Evolutionary conservation across 1,140 invertebrate genomes (phyloP).

Genomic region (Bombus pyrosoma): DNA sequence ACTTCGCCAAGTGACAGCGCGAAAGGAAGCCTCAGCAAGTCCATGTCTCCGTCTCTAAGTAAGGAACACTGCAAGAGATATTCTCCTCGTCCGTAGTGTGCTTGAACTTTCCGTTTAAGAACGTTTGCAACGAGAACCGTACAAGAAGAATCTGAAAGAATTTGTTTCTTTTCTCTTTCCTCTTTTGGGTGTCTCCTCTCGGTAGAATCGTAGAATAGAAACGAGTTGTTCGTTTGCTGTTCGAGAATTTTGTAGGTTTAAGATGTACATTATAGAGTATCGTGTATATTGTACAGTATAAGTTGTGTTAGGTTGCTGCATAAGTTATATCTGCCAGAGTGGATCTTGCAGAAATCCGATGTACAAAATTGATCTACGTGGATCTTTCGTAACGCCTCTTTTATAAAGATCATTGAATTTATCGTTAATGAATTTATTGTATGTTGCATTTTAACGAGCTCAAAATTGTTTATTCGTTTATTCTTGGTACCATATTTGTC

Average conservation of each 20-base stretch:
- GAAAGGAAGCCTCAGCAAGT: constrained; percentile 72
- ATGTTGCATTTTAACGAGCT: too few relatives aligned
- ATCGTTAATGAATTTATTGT: too few relatives aligned
- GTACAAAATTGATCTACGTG: background rate
- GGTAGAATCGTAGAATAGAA: background rate
- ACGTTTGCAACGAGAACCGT: background rate
- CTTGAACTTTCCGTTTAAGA: background rate
- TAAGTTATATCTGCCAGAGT: background rate
- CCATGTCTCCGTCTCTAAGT: constrained; percentile 79
- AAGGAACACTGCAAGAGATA: constrained; percentile 76
- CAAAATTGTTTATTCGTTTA: too few relatives aligned
- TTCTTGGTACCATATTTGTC: background rate
- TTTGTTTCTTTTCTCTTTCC: background rate
- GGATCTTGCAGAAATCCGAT: background rate
- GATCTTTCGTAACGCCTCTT: background rate
- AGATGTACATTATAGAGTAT: background rate
- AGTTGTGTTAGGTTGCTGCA: background rate
- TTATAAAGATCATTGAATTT: background rate
- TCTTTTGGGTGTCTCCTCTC: background rate
- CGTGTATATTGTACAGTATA: background rate
- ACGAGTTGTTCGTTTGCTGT: background rate
- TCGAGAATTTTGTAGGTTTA: constrained; percentile 11
- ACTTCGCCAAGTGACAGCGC: constrained; percentile 75
- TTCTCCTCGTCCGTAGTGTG: constrained; percentile 61
- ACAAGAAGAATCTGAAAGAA: background rate